A percentile compares a stretch with the other conserved stretches of the same genome.
These are phyloP conservation scores for Machimus atricapillus DNA, from an alignment of 2,888 invertebrate species.

Conservation along the genomic window DNA sequence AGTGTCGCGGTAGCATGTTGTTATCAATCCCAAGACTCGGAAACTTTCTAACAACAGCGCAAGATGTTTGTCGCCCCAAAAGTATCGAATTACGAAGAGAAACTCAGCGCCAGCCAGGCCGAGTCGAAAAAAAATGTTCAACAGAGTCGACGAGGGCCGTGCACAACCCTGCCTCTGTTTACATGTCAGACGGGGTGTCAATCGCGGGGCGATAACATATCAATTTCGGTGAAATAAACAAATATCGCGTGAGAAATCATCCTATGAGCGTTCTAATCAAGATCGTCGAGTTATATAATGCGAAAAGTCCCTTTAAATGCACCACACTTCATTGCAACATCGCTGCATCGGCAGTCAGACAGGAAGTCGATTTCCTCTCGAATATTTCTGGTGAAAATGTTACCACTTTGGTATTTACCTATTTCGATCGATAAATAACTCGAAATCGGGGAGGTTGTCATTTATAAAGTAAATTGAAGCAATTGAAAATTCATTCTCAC, in stretches of 20 bases:
- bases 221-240: background rate
- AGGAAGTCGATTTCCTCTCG: background rate
- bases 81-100: background rate
- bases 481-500: background rate
- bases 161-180: conserved; percentile 10
- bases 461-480: background rate
- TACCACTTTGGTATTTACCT: background rate
- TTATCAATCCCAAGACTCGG: background rate
- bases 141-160: background rate
- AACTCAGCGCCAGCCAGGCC: background rate
- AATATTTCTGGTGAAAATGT: background rate
- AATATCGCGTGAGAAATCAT: background rate
- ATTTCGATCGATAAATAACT: background rate
- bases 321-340: background rate
- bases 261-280: background rate
- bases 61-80: background rate
- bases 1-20: background rate
- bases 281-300: background rate
- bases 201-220: background rate
- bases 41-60: background rate
- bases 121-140: background rate
- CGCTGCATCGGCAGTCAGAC: background rate
- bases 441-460: background rate
- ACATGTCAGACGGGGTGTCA: background rate
- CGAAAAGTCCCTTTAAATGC: background rate